Evolutionary conservation across 2,888 invertebrate genomes (phyloP).

Genomic region (Sepiola atlantica): DNA sequence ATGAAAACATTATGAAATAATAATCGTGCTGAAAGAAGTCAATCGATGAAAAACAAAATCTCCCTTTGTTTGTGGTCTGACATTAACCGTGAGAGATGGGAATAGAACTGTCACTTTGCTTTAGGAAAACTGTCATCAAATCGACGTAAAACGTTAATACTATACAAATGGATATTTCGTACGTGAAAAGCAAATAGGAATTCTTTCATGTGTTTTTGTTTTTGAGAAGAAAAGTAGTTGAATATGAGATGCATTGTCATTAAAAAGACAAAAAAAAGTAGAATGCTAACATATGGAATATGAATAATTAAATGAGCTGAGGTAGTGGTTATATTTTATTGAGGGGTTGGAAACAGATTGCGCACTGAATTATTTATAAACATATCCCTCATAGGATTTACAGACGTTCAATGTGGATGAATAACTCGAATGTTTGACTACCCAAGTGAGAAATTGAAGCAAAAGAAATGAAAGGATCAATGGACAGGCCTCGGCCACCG

Average conservation of each 20-base stretch:
- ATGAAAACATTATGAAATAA: not conserved
- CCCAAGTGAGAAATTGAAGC: not conserved
- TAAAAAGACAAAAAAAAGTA: not conserved
- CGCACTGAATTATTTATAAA: not conserved
- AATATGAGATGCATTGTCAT: not conserved
- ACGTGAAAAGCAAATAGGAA: not conserved
- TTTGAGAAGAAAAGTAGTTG: not conserved
- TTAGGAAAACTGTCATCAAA: not conserved
- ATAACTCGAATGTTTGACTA: not conserved
- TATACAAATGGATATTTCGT: not conserved
- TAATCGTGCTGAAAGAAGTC: not conserved
- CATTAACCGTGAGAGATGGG: not conserved
- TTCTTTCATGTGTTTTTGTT: not conserved
- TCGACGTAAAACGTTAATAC: not conserved
- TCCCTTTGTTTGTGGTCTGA: not conserved
- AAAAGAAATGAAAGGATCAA: not conserved
- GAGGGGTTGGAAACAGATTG: not conserved
- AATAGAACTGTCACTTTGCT: not conserved
- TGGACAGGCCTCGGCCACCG: not conserved
- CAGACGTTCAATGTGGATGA: not conserved
- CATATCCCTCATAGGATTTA: not conserved
- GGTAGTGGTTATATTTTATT: not conserved
- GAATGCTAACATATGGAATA: not conserved
- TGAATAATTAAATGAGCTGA: not conserved
- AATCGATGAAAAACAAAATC: not conserved